Percentiles rank a stretch among this genome's conserved stretches.
Conservation (phyloP, 2,888 invertebrate genomes). For the Seira sanloemensis region DNA sequence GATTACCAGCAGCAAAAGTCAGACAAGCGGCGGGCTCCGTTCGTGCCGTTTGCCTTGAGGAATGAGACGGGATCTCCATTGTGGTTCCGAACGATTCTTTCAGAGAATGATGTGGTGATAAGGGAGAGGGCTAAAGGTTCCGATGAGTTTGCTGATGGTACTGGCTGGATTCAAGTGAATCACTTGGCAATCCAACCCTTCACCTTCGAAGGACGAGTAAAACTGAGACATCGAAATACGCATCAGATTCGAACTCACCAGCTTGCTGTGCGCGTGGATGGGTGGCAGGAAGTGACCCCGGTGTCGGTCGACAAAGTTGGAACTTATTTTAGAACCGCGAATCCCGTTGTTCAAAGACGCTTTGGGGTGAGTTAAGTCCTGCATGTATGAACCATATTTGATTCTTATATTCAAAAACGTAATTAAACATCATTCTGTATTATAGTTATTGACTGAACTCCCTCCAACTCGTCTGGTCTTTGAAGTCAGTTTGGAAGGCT, state of each 20-base stretch:
- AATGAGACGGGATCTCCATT: conserved; percentile 93
- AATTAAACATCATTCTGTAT: no score
- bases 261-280: conserved; percentile 90
- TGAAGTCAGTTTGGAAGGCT: conserved; percentile 93
- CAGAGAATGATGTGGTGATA: conserved; percentile 75
- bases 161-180: conserved; percentile 82
- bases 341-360: conserved; percentile 73
- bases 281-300: conserved; percentile 91
- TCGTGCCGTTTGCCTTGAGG: conserved; percentile 94
- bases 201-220: conserved; percentile 87
- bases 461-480: conserved; percentile 89
- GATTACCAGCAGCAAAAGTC: conserved; percentile 79
- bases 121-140: conserved; percentile 44
- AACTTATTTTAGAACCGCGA: conserved; percentile 88
- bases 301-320: conserved; percentile 97
- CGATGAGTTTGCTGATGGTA: conserved; percentile 47
- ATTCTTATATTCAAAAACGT: not conserved
- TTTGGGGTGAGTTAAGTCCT: conserved; percentile 53
- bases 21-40: conserved; percentile 88
- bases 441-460: conserved; percentile 73
- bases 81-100: conserved; percentile 89
- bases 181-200: conserved; percentile 89
- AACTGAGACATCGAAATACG: conserved; percentile 83
- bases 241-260: conserved; percentile 90
- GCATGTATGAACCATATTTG: not conserved